Conservation (phyloP, 2,888 invertebrate species). For the Diarsia mendica region DNA sequence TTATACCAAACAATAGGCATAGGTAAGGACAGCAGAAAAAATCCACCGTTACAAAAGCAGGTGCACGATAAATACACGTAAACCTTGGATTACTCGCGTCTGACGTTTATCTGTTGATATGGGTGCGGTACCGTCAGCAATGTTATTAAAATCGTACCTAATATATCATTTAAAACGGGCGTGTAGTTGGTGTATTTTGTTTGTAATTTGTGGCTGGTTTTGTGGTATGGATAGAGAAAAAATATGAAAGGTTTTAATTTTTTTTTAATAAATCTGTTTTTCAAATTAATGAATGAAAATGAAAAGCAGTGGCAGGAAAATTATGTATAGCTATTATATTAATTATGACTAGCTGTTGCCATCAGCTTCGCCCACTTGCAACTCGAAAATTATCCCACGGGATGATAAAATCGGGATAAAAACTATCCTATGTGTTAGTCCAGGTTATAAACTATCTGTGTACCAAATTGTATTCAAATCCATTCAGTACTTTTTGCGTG, state of each 20-base stretch:
- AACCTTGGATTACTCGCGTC: constrained; percentile 73
- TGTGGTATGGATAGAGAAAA: not conserved
- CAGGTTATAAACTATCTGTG: too few species aligned
- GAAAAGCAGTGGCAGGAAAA: not conserved
- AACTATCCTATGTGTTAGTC: too few species aligned
- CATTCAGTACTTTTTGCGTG: too few species aligned
- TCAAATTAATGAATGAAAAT: not conserved
- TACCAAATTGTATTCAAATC: too few species aligned
- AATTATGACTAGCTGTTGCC: not conserved
- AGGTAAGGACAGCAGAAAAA: constrained; percentile 41
- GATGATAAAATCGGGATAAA: too few species aligned
- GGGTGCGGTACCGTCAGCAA: constrained; percentile 72
- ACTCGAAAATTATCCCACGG: too few species aligned
- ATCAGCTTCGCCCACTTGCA: too few species aligned
- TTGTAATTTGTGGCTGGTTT: not conserved
- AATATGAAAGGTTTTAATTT: not conserved
- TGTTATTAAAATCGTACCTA: constrained; percentile 57
- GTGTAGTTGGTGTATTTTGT: constrained; percentile 19
- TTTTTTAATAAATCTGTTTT: not conserved
- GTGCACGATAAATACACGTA: constrained; percentile 66
- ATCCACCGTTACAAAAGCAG: constrained; percentile 48
- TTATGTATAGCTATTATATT: too few species aligned
- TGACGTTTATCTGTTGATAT: constrained; percentile 78
- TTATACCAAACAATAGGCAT: constrained; percentile 7
- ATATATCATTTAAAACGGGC: constrained; percentile 57